Evolutionary conservation across 2,888 invertebrate species (phyloP).

Genomic region (Drosophila nigritarsus): DNA sequence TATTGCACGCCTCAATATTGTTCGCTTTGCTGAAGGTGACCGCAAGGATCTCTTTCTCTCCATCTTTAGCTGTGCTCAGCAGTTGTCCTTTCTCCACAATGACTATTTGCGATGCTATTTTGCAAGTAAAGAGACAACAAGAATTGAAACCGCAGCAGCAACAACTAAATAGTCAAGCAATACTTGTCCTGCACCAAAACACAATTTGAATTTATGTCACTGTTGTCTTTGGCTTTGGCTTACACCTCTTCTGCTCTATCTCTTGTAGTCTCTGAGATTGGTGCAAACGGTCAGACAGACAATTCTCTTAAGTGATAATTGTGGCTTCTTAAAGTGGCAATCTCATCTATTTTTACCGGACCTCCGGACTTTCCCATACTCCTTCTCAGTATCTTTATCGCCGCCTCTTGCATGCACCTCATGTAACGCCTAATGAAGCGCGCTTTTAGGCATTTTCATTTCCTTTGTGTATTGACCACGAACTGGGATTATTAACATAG

Average conservation of each 20-base stretch:
- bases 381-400: not conserved
- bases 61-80: not conserved
- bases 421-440: constrained; percentile 41
- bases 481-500: constrained; percentile 2
- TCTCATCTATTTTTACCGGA: not conserved
- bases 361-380: not conserved
- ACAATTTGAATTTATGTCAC: not conserved
- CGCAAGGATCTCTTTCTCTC: not conserved
- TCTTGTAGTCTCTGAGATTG: not conserved
- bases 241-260: not conserved
- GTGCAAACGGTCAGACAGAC: not conserved
- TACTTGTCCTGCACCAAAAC: not conserved
- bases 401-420: not conserved
- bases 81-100: not conserved
- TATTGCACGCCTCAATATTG: no score
- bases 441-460: constrained; percentile 29
- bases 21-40: no score
- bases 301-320: not conserved
- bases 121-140: not conserved
- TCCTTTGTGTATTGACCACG: constrained; percentile 44
- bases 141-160: not conserved
- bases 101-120: not conserved
- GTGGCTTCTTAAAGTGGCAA: not conserved
- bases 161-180: not conserved
- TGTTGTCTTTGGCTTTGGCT: not conserved